These are phyloP conservation scores for Orthonychiurus folsomi DNA, from an alignment of 2,888 invertebrate genomes.

Conservation along the genomic window DNA sequence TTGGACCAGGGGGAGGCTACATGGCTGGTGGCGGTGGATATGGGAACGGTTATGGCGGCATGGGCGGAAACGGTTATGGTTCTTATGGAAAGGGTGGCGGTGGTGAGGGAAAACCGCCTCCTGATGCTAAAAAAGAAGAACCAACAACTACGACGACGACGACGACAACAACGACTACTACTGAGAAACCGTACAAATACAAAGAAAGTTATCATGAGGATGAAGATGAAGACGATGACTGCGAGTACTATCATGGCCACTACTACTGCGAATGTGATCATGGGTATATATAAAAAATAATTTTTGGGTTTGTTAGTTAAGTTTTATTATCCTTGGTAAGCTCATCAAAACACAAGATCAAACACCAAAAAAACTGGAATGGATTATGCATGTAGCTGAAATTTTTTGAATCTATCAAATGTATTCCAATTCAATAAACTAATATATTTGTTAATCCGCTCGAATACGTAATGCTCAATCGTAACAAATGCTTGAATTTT, in stretches of 20 bases:
- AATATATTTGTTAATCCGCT: no score
- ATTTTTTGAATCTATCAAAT: no score
- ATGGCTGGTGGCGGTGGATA: no score
- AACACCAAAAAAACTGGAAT: no score
- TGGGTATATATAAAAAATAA: not conserved
- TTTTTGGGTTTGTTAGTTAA: not conserved
- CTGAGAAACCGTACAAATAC: not conserved
- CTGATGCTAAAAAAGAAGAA: not conserved
- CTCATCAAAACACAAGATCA: no score
- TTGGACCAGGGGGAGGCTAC: not conserved
- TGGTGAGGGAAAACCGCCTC: not conserved
- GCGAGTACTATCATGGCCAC: not conserved
- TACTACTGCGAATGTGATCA: not conserved
- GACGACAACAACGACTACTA: not conserved
- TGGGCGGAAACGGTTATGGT: not conserved
- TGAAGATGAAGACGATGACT: not conserved
- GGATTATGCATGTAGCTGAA: no score
- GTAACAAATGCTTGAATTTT: no score
- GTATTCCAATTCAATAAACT: no score
- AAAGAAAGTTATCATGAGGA: not conserved
- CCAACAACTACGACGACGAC: not conserved
- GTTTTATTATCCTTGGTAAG: no score
- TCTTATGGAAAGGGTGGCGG: not conserved
- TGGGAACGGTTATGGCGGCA: not conserved
- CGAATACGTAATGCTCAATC: no score